Conservation (phyloP, 2,113 vertebrate species). For the Megaceryle torquata region DNA sequence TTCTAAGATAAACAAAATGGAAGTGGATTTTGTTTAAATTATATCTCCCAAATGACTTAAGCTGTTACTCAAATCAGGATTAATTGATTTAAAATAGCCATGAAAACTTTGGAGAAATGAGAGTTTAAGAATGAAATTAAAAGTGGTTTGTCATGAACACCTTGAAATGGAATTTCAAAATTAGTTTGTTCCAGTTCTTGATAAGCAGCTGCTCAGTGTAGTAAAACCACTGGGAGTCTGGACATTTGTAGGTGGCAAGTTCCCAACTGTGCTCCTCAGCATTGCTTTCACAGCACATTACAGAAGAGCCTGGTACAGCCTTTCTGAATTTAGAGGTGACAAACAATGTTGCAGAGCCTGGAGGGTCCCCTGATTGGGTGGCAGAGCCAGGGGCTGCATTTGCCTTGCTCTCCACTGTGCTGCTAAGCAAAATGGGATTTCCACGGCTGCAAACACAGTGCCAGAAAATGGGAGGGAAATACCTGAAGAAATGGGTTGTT, state of each 20-base stretch:
- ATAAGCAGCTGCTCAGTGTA: neutral
- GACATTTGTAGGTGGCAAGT: fast-evolving
- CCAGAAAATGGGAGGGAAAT: neutral
- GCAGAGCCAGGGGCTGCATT: no score
- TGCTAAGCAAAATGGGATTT: neutral
- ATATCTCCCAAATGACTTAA: neutral
- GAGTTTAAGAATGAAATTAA: neutral
- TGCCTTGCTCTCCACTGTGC: neutral
- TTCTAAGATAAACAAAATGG: neutral
- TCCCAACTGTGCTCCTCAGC: neutral
- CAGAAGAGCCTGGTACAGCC: neutral
- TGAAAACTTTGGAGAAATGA: neutral
- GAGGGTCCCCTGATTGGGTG: neutral
- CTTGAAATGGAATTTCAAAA: neutral
- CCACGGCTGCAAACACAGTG: neutral
- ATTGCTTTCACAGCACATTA: fast-evolving
- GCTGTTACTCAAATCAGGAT: neutral
- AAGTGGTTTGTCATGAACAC: neutral
- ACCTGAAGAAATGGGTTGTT: neutral
- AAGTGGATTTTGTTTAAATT: neutral
- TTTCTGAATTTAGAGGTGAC: neutral
- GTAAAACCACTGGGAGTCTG: neutral
- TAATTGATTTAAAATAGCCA: neutral
- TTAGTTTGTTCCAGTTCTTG: neutral
- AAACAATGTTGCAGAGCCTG: neutral